Conservation (phyloP, 2,797 vertebrate genomes). For the Danio tinwini region DNA sequence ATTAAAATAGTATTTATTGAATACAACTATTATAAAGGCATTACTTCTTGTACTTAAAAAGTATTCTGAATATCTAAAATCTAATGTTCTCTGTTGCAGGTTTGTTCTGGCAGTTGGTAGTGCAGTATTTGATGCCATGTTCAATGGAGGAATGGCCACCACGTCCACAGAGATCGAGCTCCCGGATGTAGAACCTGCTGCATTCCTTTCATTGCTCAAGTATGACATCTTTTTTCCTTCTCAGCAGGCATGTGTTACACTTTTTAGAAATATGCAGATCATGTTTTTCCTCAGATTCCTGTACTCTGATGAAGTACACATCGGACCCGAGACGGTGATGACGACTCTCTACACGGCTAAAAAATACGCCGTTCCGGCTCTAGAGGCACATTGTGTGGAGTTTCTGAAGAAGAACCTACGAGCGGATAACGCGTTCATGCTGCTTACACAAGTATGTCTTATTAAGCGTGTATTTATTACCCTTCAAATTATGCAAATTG, state of each 20-base stretch:
- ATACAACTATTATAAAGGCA: background rate
- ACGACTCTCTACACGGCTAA: conserved; percentile 98
- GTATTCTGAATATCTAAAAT: background rate
- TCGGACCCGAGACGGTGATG: conserved; percentile 98
- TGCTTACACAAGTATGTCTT: conserved; percentile 90
- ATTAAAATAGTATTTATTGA: no score
- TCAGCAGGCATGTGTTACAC: background rate
- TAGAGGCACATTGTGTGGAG: conserved; percentile 97
- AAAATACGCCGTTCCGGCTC: conserved; percentile 95
- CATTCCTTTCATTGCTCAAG: conserved; percentile 94
- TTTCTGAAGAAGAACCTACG: conserved; percentile 97
- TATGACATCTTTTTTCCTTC: conserved; percentile 69
- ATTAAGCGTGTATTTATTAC: no score
- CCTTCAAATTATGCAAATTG: no score
- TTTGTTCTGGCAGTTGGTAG: conserved; percentile 97
- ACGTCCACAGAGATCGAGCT: conserved; percentile 97
- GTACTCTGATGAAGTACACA: conserved; percentile 97
- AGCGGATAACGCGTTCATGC: conserved; percentile 97
- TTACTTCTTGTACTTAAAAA: background rate
- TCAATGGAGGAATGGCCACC: conserved; percentile 98
- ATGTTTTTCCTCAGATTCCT: conserved; percentile 82
- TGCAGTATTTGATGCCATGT: conserved; percentile 97
- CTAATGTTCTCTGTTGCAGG: conserved; percentile 68
- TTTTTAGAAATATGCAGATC: background rate
- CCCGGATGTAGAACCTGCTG: conserved; percentile 95